These are phyloP conservation scores for Azorinus chamasolen DNA, from an alignment of 2,888 invertebrate species.

Conservation along the genomic window DNA sequence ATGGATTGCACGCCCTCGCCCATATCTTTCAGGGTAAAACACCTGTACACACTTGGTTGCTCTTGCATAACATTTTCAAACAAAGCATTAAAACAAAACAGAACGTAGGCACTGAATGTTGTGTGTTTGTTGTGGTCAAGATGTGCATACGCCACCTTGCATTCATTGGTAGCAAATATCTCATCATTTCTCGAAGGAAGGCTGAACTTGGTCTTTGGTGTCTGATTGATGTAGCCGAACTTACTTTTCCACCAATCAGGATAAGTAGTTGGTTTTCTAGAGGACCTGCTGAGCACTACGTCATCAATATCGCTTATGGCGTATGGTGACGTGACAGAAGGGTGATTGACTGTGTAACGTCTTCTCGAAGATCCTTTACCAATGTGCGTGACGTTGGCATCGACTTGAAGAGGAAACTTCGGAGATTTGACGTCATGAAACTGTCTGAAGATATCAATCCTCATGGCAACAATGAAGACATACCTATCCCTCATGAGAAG, in stretches of 20 bases:
- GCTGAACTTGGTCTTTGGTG: slow-evolving; percentile 10
- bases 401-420: slow-evolving; percentile 44
- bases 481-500: slow-evolving; percentile 17
- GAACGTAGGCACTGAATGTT: slow-evolving; percentile 36
- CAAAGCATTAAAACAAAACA: slow-evolving; percentile 30
- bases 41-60: too few species aligned
- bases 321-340: slow-evolving; percentile 5
- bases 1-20: too few species aligned
- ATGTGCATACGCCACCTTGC: slow-evolving; percentile 33
- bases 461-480: slow-evolving; percentile 33
- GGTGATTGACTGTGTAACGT: slow-evolving; percentile 26
- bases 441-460: slow-evolving; percentile 24
- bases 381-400: slow-evolving; percentile 36
- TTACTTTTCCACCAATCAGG: slow-evolving; percentile 57
- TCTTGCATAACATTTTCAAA: slow-evolving; percentile 9
- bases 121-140: slow-evolving; percentile 45
- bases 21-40: too few species aligned
- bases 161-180: not conserved
- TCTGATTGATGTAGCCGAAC: slow-evolving; percentile 17
- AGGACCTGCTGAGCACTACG: slow-evolving; percentile 29
- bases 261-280: slow-evolving; percentile 29
- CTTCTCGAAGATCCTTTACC: slow-evolving; percentile 40
- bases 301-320: slow-evolving; percentile 43
- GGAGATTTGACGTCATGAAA: slow-evolving; percentile 27
- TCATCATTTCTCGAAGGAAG: not conserved